Base-by-base conservation (phyloP, 1,140 invertebrate species). In the Probaryconus sp. region DNA sequence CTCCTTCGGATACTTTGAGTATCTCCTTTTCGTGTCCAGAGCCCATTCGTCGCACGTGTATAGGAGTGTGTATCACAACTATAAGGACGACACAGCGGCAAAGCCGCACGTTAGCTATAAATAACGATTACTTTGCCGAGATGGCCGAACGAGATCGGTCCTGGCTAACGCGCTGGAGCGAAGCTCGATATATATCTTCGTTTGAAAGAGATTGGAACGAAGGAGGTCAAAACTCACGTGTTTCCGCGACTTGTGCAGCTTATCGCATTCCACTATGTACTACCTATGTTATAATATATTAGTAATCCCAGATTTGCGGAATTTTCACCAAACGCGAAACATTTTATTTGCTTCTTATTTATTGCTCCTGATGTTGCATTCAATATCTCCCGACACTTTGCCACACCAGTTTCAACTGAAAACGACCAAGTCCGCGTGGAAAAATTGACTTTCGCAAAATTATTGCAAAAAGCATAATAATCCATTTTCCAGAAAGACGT, bases 201-300 rank as follows among this genome's bases (percentile, higher is more conserved):
- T 78, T 78, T 64, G 48, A 56, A 65, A 50, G 61, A 65, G 67
- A 78, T 78, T 78, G 72, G 72, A 76, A 78, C 61, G 61, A 78
- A 78, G 60, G 73, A 78, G 76, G 72, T 68, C 63, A 64, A 50
- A 78, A 48, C 61, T 64, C 50, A 64, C 65, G 55, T 65, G 72
- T 72, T 71, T 78, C 61, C 60, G 55, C 63, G 50, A 63, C 64
- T 61, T 40, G 45, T 58, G 56, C 47, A 38, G 55, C 53, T 68
- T 68, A 60, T 68, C 64, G 45, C 64, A 45, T 31, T 58, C 64
- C 45, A 17, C 33, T 26, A 38, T 42, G 55, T 42, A 50, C 51
- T 50, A 50, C 51, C 53, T 43, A 51, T 51, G 53, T 45, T 45
- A 60, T 60, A 68, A 68, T 58, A 60, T 51, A 68, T 68, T 43